These are phyloP conservation scores for Alexandromys fortis DNA, from an alignment of 2,113 vertebrate species.

Conservation along the genomic window DNA sequence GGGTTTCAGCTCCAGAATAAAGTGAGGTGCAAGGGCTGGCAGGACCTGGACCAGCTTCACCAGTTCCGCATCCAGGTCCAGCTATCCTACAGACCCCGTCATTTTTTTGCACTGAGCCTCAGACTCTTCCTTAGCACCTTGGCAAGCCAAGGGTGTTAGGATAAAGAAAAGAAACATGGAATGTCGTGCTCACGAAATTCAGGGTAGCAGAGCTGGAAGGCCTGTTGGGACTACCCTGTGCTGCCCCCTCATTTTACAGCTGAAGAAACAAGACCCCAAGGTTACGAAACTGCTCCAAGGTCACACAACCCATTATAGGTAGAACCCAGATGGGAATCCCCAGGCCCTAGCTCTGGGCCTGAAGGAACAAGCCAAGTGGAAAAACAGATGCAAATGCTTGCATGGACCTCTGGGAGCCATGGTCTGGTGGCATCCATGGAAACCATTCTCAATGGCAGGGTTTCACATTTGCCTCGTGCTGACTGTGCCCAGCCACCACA, in stretches of 20 bases:
- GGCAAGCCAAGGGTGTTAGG: neutral
- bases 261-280: constrained; percentile 69
- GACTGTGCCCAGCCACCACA: neutral
- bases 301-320: constrained; percentile 69
- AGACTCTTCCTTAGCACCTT: neutral
- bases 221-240: constrained; percentile 33
- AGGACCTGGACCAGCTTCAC: neutral
- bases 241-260: constrained; percentile 73
- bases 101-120: neutral
- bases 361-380: constrained; percentile 59
- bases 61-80: neutral
- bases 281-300: constrained; percentile 70
- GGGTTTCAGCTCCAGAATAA: neutral
- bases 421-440: neutral
- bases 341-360: constrained; percentile 39
- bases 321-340: constrained; percentile 57
- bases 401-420: neutral
- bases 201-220: neutral
- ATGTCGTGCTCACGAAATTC: constrained; percentile 39
- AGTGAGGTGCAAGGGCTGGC: constrained; percentile 20
- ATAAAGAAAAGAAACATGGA: neutral
- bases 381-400: constrained; percentile 67
- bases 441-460: neutral
- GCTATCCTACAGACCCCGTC: neutral
- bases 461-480: neutral